phyloP scores from a whole-genome alignment of 2,888 invertebrate genomes.

The Cheilosia soror region DNA sequence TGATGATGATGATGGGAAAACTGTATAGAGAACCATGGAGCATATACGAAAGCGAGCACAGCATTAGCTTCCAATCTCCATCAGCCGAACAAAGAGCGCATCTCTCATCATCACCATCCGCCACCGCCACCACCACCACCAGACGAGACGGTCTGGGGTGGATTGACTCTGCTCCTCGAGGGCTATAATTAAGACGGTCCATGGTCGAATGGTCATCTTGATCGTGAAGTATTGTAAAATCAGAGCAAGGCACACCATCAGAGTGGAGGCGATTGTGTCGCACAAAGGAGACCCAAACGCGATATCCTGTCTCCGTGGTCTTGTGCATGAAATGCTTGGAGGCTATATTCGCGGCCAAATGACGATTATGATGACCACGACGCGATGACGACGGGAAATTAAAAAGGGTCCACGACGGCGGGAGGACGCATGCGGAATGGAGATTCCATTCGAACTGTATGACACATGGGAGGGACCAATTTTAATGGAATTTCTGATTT shows the following conservation, averaged over 20 bases:
- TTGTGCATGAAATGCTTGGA: slow-evolving; percentile 68
- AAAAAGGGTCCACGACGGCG: slow-evolving; percentile 63
- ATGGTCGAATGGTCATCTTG: slow-evolving; percentile 57
- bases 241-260: slow-evolving; percentile 47
- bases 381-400: slow-evolving; percentile 74
- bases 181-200: slow-evolving; percentile 75
- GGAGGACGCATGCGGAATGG: slow-evolving; percentile 57
- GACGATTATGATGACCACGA: slow-evolving; percentile 66
- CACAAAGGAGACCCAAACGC: slow-evolving; percentile 51
- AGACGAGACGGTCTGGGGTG: too few relatives aligned
- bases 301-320: slow-evolving; percentile 65
- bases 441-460: slow-evolving; percentile 75
- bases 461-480: slow-evolving; percentile 76
- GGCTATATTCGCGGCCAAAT: slow-evolving; percentile 66
- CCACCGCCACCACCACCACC: too few relatives aligned
- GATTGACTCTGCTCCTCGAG: slow-evolving; percentile 69
- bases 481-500: slow-evolving; percentile 76
- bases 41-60: neutral
- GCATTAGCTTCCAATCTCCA: slow-evolving; percentile 52
- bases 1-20: slow-evolving; percentile 51
- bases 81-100: neutral
- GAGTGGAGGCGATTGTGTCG: slow-evolving; percentile 60
- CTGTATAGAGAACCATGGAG: slow-evolving; percentile 34
- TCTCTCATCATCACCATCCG: slow-evolving; percentile 44
- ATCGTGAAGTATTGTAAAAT: slow-evolving; percentile 73